Evolutionary conservation across 1,140 invertebrate genomes (phyloP).

Genomic region (Cydia strobilella): DNA sequence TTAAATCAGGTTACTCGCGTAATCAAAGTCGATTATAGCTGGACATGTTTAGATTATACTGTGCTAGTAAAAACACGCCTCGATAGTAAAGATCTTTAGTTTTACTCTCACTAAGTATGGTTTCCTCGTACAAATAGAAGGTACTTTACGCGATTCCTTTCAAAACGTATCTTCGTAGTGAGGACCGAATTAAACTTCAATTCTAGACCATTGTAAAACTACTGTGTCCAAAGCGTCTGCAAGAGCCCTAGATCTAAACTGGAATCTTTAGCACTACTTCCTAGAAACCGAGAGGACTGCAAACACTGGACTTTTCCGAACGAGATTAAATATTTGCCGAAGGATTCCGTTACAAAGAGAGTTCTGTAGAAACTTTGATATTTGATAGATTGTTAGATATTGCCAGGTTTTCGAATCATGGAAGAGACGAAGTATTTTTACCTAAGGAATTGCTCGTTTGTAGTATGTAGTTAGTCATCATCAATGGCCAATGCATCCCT

Average conservation of each 20-base stretch:
- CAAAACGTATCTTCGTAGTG: too few species aligned
- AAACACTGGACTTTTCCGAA: constrained; percentile 4
- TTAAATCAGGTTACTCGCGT: too few species aligned
- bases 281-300: neutral
- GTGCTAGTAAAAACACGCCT: too few species aligned
- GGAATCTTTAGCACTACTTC: neutral
- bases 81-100: too few species aligned
- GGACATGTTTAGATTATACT: too few species aligned
- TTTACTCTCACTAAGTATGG: too few species aligned
- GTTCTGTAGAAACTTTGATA: neutral
- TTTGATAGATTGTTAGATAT: constrained; percentile 17
- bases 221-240: neutral
- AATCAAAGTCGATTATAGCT: too few species aligned
- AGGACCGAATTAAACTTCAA: neutral
- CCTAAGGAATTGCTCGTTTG: too few species aligned
- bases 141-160: too few species aligned
- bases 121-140: too few species aligned
- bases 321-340: neutral
- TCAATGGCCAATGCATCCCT: too few species aligned
- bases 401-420: neutral
- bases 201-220: neutral
- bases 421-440: neutral
- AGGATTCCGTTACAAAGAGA: constrained; percentile 13
- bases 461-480: too few species aligned
- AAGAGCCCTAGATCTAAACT: neutral